These are phyloP conservation scores for Allygus modestus DNA, from an alignment of 2,888 invertebrate species.

Conservation along the genomic window DNA sequence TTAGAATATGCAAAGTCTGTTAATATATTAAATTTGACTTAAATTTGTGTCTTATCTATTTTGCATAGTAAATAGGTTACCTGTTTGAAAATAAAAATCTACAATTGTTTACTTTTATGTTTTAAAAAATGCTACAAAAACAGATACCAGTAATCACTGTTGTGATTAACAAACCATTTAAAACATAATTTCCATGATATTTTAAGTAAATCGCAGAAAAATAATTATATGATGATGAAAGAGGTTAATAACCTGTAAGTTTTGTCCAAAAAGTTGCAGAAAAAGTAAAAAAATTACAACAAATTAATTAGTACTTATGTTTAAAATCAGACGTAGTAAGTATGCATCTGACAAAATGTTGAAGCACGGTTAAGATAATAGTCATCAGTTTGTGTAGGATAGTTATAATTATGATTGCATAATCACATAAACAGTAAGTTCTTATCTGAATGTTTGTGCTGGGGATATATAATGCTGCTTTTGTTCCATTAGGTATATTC, in stretches of 20 bases:
- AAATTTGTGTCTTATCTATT: too few relatives aligned
- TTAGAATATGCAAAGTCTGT: too few relatives aligned
- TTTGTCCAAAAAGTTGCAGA: background rate
- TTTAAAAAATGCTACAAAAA: too few relatives aligned
- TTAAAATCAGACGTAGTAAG: conserved; percentile 8
- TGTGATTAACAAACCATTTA: too few relatives aligned
- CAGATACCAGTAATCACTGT: too few relatives aligned
- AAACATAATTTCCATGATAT: too few relatives aligned
- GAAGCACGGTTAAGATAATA: too few relatives aligned
- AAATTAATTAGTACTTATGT: background rate
- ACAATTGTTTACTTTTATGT: too few relatives aligned
- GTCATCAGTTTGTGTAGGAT: background rate
- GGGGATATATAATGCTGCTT: background rate
- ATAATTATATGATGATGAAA: background rate
- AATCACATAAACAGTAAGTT: background rate
- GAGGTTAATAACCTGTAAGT: background rate
- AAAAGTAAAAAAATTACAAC: background rate
- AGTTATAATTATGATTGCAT: background rate
- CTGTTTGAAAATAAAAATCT: too few relatives aligned
- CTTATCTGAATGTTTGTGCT: conserved; percentile 2
- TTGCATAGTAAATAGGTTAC: too few relatives aligned
- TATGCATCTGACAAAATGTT: too few relatives aligned
- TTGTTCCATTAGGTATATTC: background rate
- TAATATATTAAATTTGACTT: too few relatives aligned
- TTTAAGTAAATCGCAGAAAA: conserved; percentile 17